Evolutionary conservation across 2,797 vertebrate species (phyloP), one percentile per base, ranked within the genome.

Genomic region (Gila robusta): DNA sequence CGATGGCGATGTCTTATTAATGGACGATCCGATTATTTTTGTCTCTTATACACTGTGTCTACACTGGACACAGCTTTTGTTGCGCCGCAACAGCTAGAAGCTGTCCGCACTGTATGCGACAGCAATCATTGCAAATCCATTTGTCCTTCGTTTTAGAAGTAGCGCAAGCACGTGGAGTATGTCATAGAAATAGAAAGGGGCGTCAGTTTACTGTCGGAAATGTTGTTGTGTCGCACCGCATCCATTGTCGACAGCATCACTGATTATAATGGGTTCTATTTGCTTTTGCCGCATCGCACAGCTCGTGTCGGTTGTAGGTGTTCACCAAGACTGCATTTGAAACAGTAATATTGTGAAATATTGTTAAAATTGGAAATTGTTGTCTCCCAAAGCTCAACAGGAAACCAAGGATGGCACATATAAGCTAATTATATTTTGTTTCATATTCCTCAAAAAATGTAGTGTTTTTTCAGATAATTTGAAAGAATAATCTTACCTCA

Each of bases 401-500:
- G 54, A 78, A 41, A 59, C 74, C 52, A 59, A 59, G 12, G 6
- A 78, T 59, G 23, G 41, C 7, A 39, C 54, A 39, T 49, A 16
- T 49, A 16, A 37, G 37, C 37, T 37, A 16, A 44, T 44, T 44
- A 17, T 78, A n/a, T 39, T 39, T 56, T 39, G 35, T 17, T 62
- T 62, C 62, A 62, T 62, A 10, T 23, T 26, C 21, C 3, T 78
- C 1, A 17, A 78, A 41, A 56, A 26, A 41, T 41, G 0, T n/a
- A n/a, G 32, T 41, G 52, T 32, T 76, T 59, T 35, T 44, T 41
- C 39, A 47, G 56, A 23, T 47, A 47, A 74, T 78, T 35, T 76
- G 39, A 70, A 69, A 69, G 28, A 81, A 70, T 26, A 81, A 70
- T 70, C 47, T 17, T 69, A 54, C 56, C 35, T 52, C 39, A 77